Conservation (phyloP, 1,140 invertebrate species). For the Reticulitermes speratus region DNA sequence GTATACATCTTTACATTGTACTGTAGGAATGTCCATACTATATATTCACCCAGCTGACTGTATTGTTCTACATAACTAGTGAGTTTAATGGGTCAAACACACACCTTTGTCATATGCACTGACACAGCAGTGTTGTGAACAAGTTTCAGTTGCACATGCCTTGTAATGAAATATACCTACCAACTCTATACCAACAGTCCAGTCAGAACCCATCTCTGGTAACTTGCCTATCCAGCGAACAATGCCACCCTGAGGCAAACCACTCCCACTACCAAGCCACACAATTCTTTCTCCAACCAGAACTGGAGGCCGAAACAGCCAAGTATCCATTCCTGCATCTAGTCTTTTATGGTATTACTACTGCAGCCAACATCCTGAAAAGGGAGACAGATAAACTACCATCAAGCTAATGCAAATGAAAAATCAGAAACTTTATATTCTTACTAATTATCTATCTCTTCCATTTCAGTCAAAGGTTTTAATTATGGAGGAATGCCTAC, state of each 20-base stretch:
- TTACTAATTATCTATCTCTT: background rate
- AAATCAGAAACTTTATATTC: background rate
- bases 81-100: too few relatives aligned
- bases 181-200: slow-evolving; percentile 60
- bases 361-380: background rate
- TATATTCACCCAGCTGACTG: too few relatives aligned
- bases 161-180: slow-evolving; percentile 45
- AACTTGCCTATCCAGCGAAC: slow-evolving; percentile 58
- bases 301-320: slow-evolving; percentile 41
- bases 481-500: too few relatives aligned
- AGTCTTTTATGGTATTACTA: background rate
- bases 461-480: too few relatives aligned
- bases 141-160: too few relatives aligned
- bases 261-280: slow-evolving; percentile 54
- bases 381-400: background rate
- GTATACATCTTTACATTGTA: too few relatives aligned
- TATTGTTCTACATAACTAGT: too few relatives aligned
- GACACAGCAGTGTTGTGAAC: too few relatives aligned
- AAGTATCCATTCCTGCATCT: slow-evolving; percentile 21
- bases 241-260: slow-evolving; percentile 49
- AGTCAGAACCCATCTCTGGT: slow-evolving; percentile 50
- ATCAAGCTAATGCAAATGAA: background rate
- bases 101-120: too few relatives aligned
- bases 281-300: slow-evolving; percentile 54
- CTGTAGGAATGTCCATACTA: too few relatives aligned